Evolutionary conservation across 2,888 invertebrate genomes (phyloP), one percentile per base, ranked within the genome.

Genomic region (Oscheius sp.): DNA sequence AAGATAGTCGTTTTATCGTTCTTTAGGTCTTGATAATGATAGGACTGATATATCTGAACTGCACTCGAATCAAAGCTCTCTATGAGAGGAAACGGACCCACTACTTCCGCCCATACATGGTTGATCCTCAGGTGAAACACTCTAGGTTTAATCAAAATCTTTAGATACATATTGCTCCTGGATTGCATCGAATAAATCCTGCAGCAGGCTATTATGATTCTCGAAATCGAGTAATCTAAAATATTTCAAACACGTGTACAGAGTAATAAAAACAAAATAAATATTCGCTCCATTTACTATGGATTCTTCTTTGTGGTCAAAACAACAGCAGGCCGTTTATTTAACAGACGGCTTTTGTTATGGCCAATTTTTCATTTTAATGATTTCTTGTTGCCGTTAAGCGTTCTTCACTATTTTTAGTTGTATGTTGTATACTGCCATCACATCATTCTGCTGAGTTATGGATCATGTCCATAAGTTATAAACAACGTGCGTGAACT

Each of bases 11-110:
- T 49, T 33, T 24, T 17, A 4, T 30, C 47, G 14, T n/a, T 1
- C 32, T 38, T 30, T 61, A 76, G 74, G 76, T 71, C 1, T 45
- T 78, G 8, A 73, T 78, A 4, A 77, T 80, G 67, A 64, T 72
- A 57, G 72, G 76, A 24, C 65, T 80, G 32, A 72, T 80, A 3
- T 80, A 80, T 59, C 68, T 80, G n/a, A 80, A 80, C 57, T 80
- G 80, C 50, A 70, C 80, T 1, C 71, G 73, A 45, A 74, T 80
- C 26, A 66, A 70, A 30, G 67, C 69, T 0, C 51, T 80, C 49
- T 80, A 80, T 66, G 78, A 80, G 22, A 50, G 80, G 28, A 79
- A 79, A 56, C 14, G 77, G 32, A 79, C 79, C 0, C 79, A 74
- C 51, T 79, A 79, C 64, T 79, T 79, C 67, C 44, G 77, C n/a